Percentiles rank a stretch among this genome's conserved stretches.
Conservation (phyloP, 2,113 vertebrate genomes). For the Datnioides undecimradiatus region DNA sequence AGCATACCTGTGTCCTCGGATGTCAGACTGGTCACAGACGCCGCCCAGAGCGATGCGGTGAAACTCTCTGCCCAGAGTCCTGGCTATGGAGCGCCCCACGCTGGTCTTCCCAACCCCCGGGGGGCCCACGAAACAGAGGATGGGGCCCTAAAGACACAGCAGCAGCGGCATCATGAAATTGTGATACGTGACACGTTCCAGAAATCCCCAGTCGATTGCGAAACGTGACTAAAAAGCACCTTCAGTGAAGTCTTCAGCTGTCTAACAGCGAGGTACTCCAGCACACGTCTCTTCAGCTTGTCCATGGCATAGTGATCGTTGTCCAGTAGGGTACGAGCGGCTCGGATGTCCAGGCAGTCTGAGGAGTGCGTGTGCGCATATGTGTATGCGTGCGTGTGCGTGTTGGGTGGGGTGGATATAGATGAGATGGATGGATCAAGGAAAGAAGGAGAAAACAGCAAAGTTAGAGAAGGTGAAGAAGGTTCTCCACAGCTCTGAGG, state of each 20-base stretch:
- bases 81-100: slow-evolving; percentile 95
- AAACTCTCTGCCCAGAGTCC: slow-evolving; percentile 95
- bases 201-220: not conserved
- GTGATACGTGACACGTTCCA: not conserved
- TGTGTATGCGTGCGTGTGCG: slow-evolving; percentile 3
- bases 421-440: not conserved
- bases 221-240: slow-evolving; percentile 43
- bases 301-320: slow-evolving; percentile 98
- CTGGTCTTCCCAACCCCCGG: slow-evolving; percentile 98
- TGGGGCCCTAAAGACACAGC: slow-evolving; percentile 85
- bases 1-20: slow-evolving; percentile 94
- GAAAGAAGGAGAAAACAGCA: not conserved
- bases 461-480: not conserved
- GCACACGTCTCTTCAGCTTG: slow-evolving; percentile 94
- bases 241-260: slow-evolving; percentile 94
- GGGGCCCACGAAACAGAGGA: slow-evolving; percentile 97
- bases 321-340: slow-evolving; percentile 92
- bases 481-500: not conserved
- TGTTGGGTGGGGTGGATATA: not conserved
- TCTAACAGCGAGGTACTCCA: slow-evolving; percentile 96
- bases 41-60: slow-evolving; percentile 96
- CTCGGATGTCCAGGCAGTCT: slow-evolving; percentile 95
- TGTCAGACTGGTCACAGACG: slow-evolving; percentile 97
- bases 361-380: slow-evolving; percentile 2
- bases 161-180: not conserved